Evolutionary conservation across 2,113 vertebrate genomes (phyloP).

Genomic region (Ammodytes marinus): DNA sequence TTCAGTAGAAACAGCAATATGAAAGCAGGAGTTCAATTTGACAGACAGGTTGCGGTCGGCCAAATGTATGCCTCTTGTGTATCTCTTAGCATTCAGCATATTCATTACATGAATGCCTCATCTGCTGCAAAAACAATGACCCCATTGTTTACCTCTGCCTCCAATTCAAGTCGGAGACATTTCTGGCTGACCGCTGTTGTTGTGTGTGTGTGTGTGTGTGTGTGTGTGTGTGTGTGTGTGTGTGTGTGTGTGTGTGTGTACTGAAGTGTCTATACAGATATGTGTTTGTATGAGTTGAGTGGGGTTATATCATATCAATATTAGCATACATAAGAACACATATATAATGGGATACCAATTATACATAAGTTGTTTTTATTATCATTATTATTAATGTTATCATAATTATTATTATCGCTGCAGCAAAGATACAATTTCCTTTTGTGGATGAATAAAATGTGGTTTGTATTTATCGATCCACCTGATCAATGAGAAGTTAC

Average conservation of each 20-base stretch:
- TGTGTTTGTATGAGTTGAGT: neutral
- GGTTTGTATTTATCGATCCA: too few relatives aligned
- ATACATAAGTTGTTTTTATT: slow-evolving; percentile 27
- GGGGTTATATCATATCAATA: slow-evolving; percentile 22
- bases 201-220: slow-evolving; percentile 1
- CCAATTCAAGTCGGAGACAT: slow-evolving; percentile 17
- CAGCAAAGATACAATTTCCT: too few relatives aligned
- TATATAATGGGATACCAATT: slow-evolving; percentile 7
- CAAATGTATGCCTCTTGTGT: slow-evolving; percentile 38
- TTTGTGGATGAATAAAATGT: too few relatives aligned
- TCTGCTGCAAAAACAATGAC: slow-evolving; percentile 50
- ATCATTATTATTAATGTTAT: slow-evolving; percentile 39
- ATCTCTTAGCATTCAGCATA: slow-evolving; percentile 35
- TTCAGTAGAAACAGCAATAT: slow-evolving; percentile 25
- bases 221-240: slow-evolving; percentile 8
- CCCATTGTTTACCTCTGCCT: slow-evolving; percentile 56
- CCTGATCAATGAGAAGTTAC: neutral
- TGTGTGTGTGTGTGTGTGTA: neutral
- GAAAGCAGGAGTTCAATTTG: slow-evolving; percentile 35
- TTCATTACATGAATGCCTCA: slow-evolving; percentile 51
- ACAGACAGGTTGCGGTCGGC: slow-evolving; percentile 19
- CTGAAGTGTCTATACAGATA: neutral
- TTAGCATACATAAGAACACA: slow-evolving; percentile 25
- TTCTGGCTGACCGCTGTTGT: slow-evolving; percentile 17
- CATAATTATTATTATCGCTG: neutral